Percentiles rank a stretch among this genome's conserved stretches.
Conservation (phyloP, 2,888 invertebrate genomes). For the Torymus tubicola region DNA sequence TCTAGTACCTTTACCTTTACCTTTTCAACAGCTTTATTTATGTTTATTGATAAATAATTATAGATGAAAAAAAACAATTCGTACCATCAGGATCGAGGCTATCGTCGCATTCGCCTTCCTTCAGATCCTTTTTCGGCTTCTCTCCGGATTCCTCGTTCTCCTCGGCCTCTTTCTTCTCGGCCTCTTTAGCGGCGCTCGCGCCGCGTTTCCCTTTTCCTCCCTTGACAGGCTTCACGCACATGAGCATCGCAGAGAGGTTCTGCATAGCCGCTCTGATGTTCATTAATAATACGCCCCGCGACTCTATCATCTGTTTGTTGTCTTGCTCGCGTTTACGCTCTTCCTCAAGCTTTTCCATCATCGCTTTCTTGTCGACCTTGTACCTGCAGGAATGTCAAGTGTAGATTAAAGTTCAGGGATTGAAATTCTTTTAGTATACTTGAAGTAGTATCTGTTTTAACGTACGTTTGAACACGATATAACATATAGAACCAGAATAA, state of each 20-base stretch:
- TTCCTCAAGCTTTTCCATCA: slow-evolving; percentile 76
- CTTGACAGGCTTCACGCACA: slow-evolving; percentile 66
- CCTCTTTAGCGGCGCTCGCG: not conserved
- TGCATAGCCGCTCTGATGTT: slow-evolving; percentile 80
- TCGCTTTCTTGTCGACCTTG: slow-evolving; percentile 76
- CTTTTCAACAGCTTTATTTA: no score
- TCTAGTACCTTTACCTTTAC: no score
- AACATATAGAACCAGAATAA: no score
- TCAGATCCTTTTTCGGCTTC: slow-evolving; percentile 52
- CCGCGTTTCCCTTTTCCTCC: not conserved
- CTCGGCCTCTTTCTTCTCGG: slow-evolving; percentile 38
- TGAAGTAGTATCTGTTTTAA: no score
- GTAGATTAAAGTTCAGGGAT: no score
- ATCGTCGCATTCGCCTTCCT: slow-evolving; percentile 50
- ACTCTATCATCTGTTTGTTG: slow-evolving; percentile 75
- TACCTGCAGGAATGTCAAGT: slow-evolving; percentile 73
- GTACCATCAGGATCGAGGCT: no score
- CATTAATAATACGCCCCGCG: slow-evolving; percentile 78
- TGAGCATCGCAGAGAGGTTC: slow-evolving; percentile 79
- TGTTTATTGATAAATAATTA: no score
- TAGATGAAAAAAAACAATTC: no score
- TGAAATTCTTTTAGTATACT: no score
- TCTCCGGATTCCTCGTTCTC: slow-evolving; percentile 30
- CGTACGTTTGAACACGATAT: no score
- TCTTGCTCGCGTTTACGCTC: slow-evolving; percentile 76